Conservation (phyloP, 2,113 vertebrate genomes). For the Thalassoma bifasciatum region DNA sequence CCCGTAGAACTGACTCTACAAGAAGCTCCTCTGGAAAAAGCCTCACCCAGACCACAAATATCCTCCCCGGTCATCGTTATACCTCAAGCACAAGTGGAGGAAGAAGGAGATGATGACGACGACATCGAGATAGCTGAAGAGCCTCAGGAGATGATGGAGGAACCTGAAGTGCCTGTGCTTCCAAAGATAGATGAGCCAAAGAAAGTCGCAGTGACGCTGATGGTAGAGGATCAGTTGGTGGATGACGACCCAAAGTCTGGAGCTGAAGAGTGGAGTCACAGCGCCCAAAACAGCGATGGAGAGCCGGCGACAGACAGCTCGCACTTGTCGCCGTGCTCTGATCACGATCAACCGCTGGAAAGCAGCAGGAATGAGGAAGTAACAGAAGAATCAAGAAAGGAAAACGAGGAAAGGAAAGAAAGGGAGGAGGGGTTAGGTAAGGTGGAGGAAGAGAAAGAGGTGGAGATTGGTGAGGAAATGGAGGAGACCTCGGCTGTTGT, state of each 20-base stretch:
- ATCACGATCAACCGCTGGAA: slow-evolving; percentile 32
- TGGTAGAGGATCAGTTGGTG: slow-evolving; percentile 28
- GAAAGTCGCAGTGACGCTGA: slow-evolving; percentile 33
- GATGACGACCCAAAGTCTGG: slow-evolving; percentile 58
- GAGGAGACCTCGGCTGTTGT: slow-evolving; percentile 40
- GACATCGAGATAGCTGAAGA: slow-evolving; percentile 74
- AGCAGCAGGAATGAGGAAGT: slow-evolving; percentile 2
- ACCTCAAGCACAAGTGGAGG: slow-evolving; percentile 74
- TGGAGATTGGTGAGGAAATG: slow-evolving; percentile 35
- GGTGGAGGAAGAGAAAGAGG: slow-evolving; percentile 15
- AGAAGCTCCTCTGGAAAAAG: slow-evolving; percentile 26
- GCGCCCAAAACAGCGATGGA: slow-evolving; percentile 45
- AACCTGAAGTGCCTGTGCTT: slow-evolving; percentile 21
- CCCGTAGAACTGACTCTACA: slow-evolving; percentile 29
- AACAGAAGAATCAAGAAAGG: slow-evolving; percentile 19
- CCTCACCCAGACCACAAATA: slow-evolving; percentile 22
- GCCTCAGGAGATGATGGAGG: slow-evolving; percentile 70
- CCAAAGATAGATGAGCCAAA: neutral
- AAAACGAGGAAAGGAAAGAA: neutral
- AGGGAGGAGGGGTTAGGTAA: neutral
- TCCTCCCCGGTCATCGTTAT: slow-evolving; percentile 75
- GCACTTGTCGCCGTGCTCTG: slow-evolving; percentile 60
- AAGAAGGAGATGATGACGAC: slow-evolving; percentile 70
- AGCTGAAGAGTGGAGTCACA: slow-evolving; percentile 64
- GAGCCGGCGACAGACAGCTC: slow-evolving; percentile 61